Base-by-base conservation (phyloP, 2,113 vertebrate species). In the Todiramphus saurophagus region DNA sequence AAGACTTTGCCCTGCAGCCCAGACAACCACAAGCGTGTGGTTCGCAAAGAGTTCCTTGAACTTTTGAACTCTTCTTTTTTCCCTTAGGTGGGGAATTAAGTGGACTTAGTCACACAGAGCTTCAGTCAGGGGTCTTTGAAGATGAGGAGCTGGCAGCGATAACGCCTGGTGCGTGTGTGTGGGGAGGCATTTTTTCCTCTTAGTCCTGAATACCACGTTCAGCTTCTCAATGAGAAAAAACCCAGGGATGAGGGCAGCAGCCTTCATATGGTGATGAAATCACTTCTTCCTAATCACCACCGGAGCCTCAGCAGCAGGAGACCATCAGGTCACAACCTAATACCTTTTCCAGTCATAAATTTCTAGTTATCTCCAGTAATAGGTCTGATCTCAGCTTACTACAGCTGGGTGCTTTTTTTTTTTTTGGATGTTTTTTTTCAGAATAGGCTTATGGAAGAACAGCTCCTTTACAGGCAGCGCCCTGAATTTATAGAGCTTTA, bases 361-460 rank as follows among this genome's bases (percentile, higher is more conserved):
- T 87, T 92, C 69, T 51, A 75, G 62, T n/a, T 97, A 92, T 96
- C 96, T 97, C 96, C 96, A 97, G 96, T 94, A 98, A 98, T 83
- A 87, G 82, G 85, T 53, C 93, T 98, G 97, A 97, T 89, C 96
- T 98, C 94, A 91, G 83, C 83, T 98, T 98, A 96, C 96, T 96
- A 96, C 96, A 98, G 88, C 91, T 80, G 41, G 41, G 75, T n/a
- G 35, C 19, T 92, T 88, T 74, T 64, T 41, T 63, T 16, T 31
- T 91, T 13, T 46, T 8, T 46, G 20, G 46, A 19, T 60, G 19
- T 46, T 46, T 97, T 90, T 97, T 96, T 95, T 97, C 95, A 97
- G 93, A 97, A 97, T 20, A 94, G 69, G 72, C 92, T 95, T 85
- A 83, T 39, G 53, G 88, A 72, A 94, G 83, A 96, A 77, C 64